Base-by-base conservation (phyloP, 2,797 vertebrate species). In the Hydrophis major region DNA sequence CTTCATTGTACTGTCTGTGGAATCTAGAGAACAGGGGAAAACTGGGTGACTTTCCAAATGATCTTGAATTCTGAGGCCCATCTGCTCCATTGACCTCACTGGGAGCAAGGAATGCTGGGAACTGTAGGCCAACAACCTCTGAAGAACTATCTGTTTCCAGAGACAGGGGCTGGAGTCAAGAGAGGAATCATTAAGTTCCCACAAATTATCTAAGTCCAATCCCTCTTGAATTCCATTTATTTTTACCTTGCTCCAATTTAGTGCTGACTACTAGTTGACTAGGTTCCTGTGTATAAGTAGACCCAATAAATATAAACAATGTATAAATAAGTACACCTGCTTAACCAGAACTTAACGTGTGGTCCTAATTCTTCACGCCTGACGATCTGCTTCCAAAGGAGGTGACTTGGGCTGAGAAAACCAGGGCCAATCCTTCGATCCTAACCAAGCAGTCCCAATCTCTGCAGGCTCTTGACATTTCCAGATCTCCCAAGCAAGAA, bases 401-500 rank as follows among this genome's bases (percentile, higher is more conserved):
- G 12, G 16, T 32, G 22, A 3, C 32, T 6, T 0, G 6, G 0
- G 56, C 47, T 47, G 0, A 5, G 10, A 83, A 53, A 0, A 0
- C 6, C 37, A 47, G 0, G 8, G 2, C 22, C 90, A 22, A 0
- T 18, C 63, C 37, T 89, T 89, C 14, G 1, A 28, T 16, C 14
- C 27, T 20, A 8, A 37, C 22, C 61, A 57, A 78, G 12, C 22
- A 55, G 4, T 20, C 25, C 8, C 32, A 57, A 28, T 42, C 61
- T 18, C 25, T 56, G 69, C 22, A 25, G 42, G 20, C 55, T 18
- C 63, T 11, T 59, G 32, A 53, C 42, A 32, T 53, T 32, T 25
- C 14, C 59, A 59, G 1, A 37, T 59, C 50, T 78, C 32, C 32
- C 50, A 32, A 78, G 18, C 42, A 28, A 42, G 59, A 89, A 66